These are phyloP conservation scores for Peromyscus melanophrys DNA, from an alignment of 2,797 vertebrate genomes.

Conservation along the genomic window DNA sequence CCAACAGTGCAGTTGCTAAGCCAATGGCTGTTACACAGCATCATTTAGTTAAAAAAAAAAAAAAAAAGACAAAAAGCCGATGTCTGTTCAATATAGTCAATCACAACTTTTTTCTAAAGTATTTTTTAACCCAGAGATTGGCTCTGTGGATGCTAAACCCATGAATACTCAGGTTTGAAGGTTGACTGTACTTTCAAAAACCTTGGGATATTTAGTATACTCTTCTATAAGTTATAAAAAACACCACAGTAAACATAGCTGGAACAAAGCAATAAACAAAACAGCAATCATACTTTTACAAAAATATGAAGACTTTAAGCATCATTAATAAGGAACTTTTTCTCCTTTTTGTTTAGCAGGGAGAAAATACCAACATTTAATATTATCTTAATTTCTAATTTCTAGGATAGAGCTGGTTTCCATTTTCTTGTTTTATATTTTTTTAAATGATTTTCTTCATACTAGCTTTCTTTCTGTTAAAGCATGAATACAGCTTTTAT, in stretches of 20 bases:
- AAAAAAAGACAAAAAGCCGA: neutral
- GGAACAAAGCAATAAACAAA: neutral
- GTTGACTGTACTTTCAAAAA: neutral
- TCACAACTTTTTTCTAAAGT: neutral
- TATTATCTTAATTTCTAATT: neutral
- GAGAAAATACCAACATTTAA: neutral
- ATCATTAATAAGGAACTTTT: neutral
- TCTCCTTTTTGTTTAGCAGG: neutral
- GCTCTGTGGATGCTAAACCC: neutral
- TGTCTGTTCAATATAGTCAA: neutral
- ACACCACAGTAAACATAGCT: neutral
- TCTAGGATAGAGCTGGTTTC: neutral
- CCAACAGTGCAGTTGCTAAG: neutral
- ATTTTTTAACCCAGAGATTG: neutral
- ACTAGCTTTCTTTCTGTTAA: constrained; percentile 31
- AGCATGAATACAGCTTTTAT: neutral
- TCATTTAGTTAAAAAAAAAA: neutral
- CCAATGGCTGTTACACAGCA: neutral
- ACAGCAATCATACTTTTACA: neutral
- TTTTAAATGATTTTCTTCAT: constrained; percentile 30
- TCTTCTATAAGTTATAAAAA: neutral
- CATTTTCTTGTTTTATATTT: neutral
- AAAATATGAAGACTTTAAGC: neutral
- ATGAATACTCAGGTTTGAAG: neutral
- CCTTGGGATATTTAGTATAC: neutral